Base-by-base conservation (phyloP, 2,888 invertebrate species). In the Byasa hedistus region DNA sequence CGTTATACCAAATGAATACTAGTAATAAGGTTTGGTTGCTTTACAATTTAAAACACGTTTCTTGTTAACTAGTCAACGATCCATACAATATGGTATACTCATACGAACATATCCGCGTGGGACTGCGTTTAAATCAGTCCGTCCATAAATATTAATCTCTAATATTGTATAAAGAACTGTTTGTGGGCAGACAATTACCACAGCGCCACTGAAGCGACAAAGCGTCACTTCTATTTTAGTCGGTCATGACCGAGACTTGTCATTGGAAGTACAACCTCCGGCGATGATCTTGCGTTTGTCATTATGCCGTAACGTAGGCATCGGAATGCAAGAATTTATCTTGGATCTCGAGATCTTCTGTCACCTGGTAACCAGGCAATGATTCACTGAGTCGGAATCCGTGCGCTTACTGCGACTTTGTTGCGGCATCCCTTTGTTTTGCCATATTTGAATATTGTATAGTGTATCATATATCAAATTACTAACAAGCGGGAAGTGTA, bases 151-250 rank as follows among this genome's bases (percentile, higher is more conserved):
- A 76, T 79, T 80, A 78, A 79, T 78, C 69, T 79, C 75, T 72
- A 73, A 73, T 79, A 76, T 75, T 76, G 70, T 74, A 79, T 72
- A 75, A 68, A 70, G 69, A 69, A 69, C 63, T 61, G 71, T 52
- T 71, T 71, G 83, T 85, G 80, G 84, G 85, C 69, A 65, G 78
- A 73, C 70, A 73, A 66, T 74, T 73, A 72, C 68, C 69, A 70
- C 63, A 54, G 15, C 67, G 63, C 69, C 70, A 63, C 65, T 70
- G 68, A 77, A 75, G 75, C 77, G 76, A 76, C 70, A 65, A 72
- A 69, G 70, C 79, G 83, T 86, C 86, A 87, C 78, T 62, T 78
- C 81, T 87, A 85, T 86, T 86, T 87, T 81, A 72, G 75, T 76
- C 65, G 66, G 48, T 67, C 71, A 69, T 76, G 71, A 76, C 75